Conservation (phyloP, 2,797 vertebrate genomes). For the Percopsis omiscomaycus region DNA sequence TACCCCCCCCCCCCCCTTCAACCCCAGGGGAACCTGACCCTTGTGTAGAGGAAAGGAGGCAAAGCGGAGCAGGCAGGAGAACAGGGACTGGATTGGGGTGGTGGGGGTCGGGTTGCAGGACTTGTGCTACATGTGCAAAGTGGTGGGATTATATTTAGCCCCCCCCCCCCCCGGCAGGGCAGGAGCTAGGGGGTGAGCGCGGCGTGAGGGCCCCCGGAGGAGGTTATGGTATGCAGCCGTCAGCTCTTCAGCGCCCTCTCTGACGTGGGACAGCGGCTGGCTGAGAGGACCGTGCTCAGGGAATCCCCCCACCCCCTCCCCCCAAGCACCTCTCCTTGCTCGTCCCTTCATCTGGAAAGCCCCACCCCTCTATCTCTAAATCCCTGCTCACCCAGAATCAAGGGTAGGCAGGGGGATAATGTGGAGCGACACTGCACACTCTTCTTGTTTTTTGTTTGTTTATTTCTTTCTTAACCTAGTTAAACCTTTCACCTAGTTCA, state of each 20-base stretch:
- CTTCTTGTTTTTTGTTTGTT: too few relatives aligned
- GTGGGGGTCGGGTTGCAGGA: conserved; percentile 80
- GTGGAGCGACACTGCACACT: not conserved
- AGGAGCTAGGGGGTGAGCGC: conserved; percentile 70
- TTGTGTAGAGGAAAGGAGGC: conserved; percentile 63
- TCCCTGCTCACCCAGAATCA: not conserved
- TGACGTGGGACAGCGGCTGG: conserved; percentile 64
- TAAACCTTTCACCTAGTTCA: too few relatives aligned
- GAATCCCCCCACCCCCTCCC: conserved; percentile 52
- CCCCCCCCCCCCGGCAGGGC: conserved; percentile 28
- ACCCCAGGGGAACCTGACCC: conserved; percentile 74
- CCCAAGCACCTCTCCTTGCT: conserved; percentile 11
- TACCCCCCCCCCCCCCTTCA: conserved; percentile 60
- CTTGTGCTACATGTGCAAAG: conserved; percentile 87
- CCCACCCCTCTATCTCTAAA: conserved; percentile 1
- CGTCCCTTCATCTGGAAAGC: conserved; percentile 17
- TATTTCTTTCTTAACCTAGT: too few relatives aligned
- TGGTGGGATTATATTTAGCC: conserved; percentile 83
- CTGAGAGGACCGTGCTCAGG: conserved; percentile 48
- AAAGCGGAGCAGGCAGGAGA: conserved; percentile 26
- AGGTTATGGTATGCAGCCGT: conserved; percentile 78
- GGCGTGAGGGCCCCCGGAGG: conserved; percentile 69
- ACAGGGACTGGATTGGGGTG: not conserved
- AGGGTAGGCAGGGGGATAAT: not conserved
- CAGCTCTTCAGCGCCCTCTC: conserved; percentile 70